phyloP scores from a whole-genome alignment of 2,113 vertebrate genomes.

The Tricholaema leucomelas region DNA sequence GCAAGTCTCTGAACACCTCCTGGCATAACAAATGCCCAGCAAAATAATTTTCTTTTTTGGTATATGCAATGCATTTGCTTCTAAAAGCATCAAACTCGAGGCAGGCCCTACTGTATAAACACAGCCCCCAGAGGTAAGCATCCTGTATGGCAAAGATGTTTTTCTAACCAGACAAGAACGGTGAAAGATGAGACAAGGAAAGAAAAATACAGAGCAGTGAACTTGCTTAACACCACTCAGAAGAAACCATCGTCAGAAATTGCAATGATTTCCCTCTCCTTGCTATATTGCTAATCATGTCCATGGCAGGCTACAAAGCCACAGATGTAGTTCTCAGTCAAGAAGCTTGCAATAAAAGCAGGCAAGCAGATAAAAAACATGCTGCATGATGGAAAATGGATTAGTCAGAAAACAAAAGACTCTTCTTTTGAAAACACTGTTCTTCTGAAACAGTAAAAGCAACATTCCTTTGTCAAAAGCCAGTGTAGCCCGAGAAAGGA shows the following conservation, averaged over 20 bases:
- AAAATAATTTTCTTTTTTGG: neutral
- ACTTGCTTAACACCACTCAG: neutral
- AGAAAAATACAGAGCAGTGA: neutral
- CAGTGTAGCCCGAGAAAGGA: neutral
- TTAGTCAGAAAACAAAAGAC: neutral
- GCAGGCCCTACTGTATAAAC: neutral
- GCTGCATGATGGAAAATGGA: neutral
- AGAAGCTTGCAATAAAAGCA: neutral
- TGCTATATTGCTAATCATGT: neutral
- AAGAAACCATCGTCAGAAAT: neutral
- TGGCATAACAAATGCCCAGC: neutral
- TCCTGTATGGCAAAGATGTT: neutral
- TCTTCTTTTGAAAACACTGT: neutral
- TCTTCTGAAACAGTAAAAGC: neutral
- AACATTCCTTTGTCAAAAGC: neutral
- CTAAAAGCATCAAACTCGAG: neutral
- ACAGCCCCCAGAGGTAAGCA: fast-evolving
- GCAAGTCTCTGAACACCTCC: neutral
- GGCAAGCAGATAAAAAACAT: neutral
- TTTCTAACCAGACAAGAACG: neutral
- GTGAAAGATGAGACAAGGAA: neutral
- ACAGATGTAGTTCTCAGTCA: neutral
- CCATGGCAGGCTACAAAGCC: neutral
- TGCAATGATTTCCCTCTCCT: neutral
- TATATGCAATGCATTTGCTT: neutral